Percentiles rank a stretch among this genome's conserved stretches.
Conservation (phyloP, 2,888 invertebrate genomes). For the Rhabditoides inermis region DNA sequence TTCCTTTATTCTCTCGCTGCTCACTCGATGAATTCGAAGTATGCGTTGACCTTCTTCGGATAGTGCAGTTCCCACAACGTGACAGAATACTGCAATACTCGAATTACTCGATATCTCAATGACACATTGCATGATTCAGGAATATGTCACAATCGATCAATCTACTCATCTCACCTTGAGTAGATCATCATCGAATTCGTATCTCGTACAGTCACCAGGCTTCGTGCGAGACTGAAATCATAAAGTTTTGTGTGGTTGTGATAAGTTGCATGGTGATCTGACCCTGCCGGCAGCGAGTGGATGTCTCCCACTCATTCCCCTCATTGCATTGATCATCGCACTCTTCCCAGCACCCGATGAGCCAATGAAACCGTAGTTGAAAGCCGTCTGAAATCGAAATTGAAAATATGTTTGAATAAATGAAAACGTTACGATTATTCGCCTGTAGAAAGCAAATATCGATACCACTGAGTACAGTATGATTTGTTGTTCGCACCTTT, state of each 20-base stretch:
- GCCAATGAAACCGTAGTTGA: constrained; percentile 37
- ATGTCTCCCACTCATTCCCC: constrained; percentile 32
- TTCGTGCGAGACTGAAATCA: constrained; percentile 19
- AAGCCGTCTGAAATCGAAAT: constrained; percentile 15
- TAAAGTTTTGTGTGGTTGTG: neutral
- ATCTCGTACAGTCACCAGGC: constrained; percentile 22
- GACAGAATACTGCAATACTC: constrained; percentile 23
- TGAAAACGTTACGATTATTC: neutral
- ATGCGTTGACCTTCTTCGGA: constrained; percentile 29
- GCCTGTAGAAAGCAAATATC: neutral
- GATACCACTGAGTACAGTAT: neutral
- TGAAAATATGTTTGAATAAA: neutral
- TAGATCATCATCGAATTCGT: constrained; percentile 32
- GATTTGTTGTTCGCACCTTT: constrained; percentile 10
- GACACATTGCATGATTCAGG: neutral
- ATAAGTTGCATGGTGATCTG: neutral
- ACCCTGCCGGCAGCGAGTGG: constrained; percentile 30
- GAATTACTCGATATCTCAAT: neutral
- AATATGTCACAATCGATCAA: neutral
- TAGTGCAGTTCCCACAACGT: constrained; percentile 33
- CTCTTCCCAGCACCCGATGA: constrained; percentile 27
- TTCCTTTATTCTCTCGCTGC: neutral
- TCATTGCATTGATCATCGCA: constrained; percentile 29
- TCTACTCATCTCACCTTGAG: no score
- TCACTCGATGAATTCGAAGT: constrained; percentile 38